phyloP scores from a whole-genome alignment of 2,797 vertebrate genomes.

The Odontamblyopus lacepedii region DNA sequence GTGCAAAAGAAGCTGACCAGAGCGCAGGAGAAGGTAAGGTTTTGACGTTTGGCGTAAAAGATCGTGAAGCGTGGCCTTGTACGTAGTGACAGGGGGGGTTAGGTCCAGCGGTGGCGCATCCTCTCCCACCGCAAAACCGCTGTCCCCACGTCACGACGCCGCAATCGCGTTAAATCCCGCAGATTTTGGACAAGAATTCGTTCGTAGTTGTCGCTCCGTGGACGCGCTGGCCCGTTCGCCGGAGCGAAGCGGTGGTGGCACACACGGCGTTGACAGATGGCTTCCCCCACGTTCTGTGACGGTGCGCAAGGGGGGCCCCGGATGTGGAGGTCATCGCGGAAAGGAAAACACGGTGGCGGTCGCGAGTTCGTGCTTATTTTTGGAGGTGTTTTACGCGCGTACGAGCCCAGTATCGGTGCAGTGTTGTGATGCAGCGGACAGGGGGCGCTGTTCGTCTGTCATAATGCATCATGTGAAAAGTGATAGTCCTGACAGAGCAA shows the following conservation, averaged over 20 bases:
- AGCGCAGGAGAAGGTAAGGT: conserved; percentile 94
- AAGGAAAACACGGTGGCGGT: background rate
- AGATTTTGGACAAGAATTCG: conserved; percentile 3
- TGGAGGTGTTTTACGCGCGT: conserved; percentile 3
- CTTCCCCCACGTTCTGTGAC: background rate
- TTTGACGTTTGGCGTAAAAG: background rate
- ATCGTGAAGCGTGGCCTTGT: conserved; percentile 28
- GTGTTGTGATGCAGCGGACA: conserved; percentile 32
- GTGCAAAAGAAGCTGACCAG: conserved; percentile 96
- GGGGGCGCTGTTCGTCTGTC: conserved; percentile 59
- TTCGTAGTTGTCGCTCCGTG: background rate
- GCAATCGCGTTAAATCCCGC: background rate
- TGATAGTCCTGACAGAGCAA: background rate
- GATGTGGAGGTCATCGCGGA: background rate
- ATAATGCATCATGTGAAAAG: conserved; percentile 13
- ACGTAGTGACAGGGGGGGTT: conserved; percentile 3
- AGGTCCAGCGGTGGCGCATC: conserved; percentile 52
- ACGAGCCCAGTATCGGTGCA: conserved; percentile 32
- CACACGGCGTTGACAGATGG: conserved; percentile 5
- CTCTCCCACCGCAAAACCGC: conserved; percentile 31
- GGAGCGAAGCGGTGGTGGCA: background rate
- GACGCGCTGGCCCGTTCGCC: background rate
- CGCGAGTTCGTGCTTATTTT: background rate
- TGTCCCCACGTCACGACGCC: conserved; percentile 68
- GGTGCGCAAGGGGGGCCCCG: background rate